Evolutionary conservation across 2,113 vertebrate genomes (phyloP), one percentile per base, ranked within the genome.

Genomic region (Todiramphus chloris): DNA sequence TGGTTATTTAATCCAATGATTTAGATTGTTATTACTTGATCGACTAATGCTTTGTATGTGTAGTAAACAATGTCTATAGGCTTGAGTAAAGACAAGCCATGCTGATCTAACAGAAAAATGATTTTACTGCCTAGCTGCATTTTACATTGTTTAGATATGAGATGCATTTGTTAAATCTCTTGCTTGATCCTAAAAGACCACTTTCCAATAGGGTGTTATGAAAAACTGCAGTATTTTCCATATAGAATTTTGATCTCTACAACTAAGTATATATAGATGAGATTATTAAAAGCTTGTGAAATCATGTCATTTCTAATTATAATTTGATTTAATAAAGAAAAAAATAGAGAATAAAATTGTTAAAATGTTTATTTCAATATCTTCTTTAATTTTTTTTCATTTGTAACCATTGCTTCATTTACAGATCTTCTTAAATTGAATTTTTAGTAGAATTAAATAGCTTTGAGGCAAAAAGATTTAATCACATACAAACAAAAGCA

Each of bases 21-120:
- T 44, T 50, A 68, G 13, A 55, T 74, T 56, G 23, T 62, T 50
- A 28, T 35, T 68, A 46, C 15, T 70, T 72, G 18, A 91, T 37
- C 0, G 2, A 25, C 3, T 44, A 48, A 60, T 63, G 10, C 2
- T 84, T 82, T 0, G 0, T 55, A 60, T 60, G 4, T 31, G 27
- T 21, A 83, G 28, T 39, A 83, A 88, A 80, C 9, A 76, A 55
- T 30, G 18, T 31, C 25, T 51, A 37, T 5, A 46, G 39, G 16
- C 19, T 79, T 50, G 17, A 72, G 30, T 64, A 86, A 93, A 5
- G 23, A 83, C 35, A 76, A 77, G 17, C 3, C 35, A 30, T 35
- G n/a, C 10, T 88, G 68, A 73, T 60, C 4, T 24, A 92, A 8
- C 9, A 51, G 18, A 24, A 73, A 89, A 76, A 41, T 0, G 0